Conservation (phyloP, 2,113 vertebrate species). For the Phoenicopterus ruber region DNA sequence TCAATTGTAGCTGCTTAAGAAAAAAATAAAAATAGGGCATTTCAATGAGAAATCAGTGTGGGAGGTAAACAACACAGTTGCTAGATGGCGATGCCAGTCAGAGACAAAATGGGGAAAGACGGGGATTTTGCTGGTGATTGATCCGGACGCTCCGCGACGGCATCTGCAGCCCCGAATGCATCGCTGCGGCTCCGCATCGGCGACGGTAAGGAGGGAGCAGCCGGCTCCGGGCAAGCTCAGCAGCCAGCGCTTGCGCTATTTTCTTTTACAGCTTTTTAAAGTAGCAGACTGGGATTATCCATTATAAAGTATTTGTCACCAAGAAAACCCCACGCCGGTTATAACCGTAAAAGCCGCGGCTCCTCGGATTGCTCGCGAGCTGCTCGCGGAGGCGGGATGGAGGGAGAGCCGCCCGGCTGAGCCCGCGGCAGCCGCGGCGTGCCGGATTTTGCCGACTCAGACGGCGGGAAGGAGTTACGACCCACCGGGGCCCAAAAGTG, state of each 20-base stretch:
- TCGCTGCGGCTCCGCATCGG: accelerated
- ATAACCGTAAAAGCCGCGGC: accelerated
- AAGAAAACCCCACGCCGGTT: neutral
- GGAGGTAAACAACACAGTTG: neutral
- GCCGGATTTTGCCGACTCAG: neutral
- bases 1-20: slow-evolving; percentile 53
- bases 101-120: neutral
- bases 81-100: neutral
- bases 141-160: neutral
- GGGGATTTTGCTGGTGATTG: neutral
- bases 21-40: neutral
- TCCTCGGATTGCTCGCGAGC: accelerated
- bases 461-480: accelerated
- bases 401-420: neutral
- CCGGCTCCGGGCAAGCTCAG: neutral
- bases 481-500: accelerated
- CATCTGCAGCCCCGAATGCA: accelerated
- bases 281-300: slow-evolving; percentile 58
- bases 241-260: neutral
- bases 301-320: slow-evolving; percentile 53
- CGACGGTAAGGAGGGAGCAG: accelerated
- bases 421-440: accelerated
- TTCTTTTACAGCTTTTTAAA: slow-evolving; percentile 42
- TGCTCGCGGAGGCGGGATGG: accelerated
- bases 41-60: neutral